Evolutionary conservation across 23 tunicate genomes (phyloP), one percentile per base, ranked within the genome.

Genomic region (Styela clava): DNA sequence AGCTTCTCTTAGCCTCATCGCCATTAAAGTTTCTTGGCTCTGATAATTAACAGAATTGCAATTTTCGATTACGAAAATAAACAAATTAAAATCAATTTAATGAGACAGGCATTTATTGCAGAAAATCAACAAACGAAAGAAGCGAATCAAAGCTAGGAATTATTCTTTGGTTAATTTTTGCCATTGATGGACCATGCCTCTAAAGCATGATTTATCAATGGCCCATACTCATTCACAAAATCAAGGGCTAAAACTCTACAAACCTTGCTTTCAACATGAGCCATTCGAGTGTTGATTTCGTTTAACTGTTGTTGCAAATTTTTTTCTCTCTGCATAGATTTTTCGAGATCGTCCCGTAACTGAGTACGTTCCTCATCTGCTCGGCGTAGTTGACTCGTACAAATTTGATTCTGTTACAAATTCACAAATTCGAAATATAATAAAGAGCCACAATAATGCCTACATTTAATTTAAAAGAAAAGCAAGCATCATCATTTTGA

Each of bases 201-300:
- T n/a, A n/a, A n/a, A n/a, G n/a, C n/a, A n/a, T n/a, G n/a, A n/a
- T n/a, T n/a, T n/a, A n/a, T n/a, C n/a, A n/a, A n/a, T n/a, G n/a
- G n/a, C n/a, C n/a, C n/a, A n/a, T n/a, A n/a, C n/a, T n/a, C n/a
- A n/a, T n/a, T n/a, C n/a, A n/a, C n/a, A n/a, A n/a, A n/a, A n/a
- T n/a, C n/a, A n/a, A n/a, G n/a, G n/a, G n/a, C n/a, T n/a, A n/a
- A n/a, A n/a, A n/a, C n/a, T n/a, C n/a, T n/a, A n/a, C n/a, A n/a
- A n/a, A 91, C 97, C 87, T 91, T 91, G 90, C 97, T 91, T 72
- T 91, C 97, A 35, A 63, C 52, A 33, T 86, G 82, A n/a, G 90
- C 90, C 2, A 86, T 73, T 26, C 61, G 61, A 0, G 87, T 52
- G 9, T 74, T 69, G 0, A 72, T 63, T 29, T 92, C 92, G 74